Percentiles rank a stretch among this genome's conserved stretches.
These are phyloP conservation scores for Trachops cirrhosus DNA, from an alignment of 2,797 vertebrate species.

Conservation along the genomic window DNA sequence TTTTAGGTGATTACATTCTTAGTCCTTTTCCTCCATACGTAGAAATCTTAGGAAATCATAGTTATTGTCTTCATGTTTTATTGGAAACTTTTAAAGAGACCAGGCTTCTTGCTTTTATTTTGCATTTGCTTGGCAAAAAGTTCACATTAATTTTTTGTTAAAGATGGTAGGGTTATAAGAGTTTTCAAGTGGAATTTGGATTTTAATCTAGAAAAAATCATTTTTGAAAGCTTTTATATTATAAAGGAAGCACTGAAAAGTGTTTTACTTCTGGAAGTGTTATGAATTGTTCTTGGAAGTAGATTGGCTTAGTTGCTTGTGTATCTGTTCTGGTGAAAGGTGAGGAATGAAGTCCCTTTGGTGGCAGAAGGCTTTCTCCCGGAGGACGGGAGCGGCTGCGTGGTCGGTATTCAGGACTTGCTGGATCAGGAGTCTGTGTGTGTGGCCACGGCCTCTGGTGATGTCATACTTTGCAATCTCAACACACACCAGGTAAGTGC, in stretches of 20 bases:
- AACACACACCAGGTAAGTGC: slow-evolving; percentile 86
- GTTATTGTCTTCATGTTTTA: background rate
- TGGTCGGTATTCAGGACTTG: slow-evolving; percentile 92
- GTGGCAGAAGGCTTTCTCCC: slow-evolving; percentile 88
- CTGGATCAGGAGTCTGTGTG: slow-evolving; percentile 92
- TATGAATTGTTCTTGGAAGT: background rate
- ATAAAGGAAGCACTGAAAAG: background rate
- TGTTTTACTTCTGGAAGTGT: background rate
- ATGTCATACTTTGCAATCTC: slow-evolving; percentile 91
- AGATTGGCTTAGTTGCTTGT: background rate
- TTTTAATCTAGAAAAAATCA: background rate
- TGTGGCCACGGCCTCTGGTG: slow-evolving; percentile 91
- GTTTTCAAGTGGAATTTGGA: slow-evolving; percentile 39
- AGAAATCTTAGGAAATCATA: background rate
- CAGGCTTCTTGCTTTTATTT: background rate
- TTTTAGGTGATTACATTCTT: slow-evolving; percentile 15
- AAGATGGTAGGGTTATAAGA: background rate
- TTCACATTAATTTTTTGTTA: background rate
- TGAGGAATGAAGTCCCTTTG: slow-evolving; percentile 87
- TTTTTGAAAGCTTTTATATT: background rate
- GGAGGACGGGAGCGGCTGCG: slow-evolving; percentile 87
- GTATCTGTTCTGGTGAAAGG: slow-evolving; percentile 79
- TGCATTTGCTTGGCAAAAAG: background rate
- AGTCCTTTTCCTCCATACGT: background rate
- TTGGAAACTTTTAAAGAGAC: slow-evolving; percentile 1